Percentiles rank a stretch among this genome's conserved stretches.
Evolutionary conservation across 2,797 vertebrate genomes (phyloP).

Genomic region (Cheirogaleus major): DNA sequence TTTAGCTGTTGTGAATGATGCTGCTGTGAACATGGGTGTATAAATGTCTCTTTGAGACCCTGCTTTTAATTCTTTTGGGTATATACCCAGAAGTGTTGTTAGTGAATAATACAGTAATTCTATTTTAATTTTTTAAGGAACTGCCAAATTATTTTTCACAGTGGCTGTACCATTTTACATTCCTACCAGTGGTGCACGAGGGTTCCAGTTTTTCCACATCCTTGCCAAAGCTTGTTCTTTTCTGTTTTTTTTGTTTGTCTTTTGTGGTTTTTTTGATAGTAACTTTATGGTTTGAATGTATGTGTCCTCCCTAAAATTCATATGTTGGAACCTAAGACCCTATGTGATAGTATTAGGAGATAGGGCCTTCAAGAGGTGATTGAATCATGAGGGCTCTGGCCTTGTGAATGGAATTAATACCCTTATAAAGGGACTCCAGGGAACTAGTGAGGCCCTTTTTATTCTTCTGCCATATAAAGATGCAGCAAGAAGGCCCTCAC

Average conservation of each 20-base stretch:
- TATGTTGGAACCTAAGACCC: neutral
- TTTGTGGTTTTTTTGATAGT: neutral
- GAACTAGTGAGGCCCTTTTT: neutral
- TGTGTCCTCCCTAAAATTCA: neutral
- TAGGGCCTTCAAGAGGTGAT: neutral
- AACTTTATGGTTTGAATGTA: neutral
- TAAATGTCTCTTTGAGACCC: neutral
- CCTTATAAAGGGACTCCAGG: neutral
- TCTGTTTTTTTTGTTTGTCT: neutral
- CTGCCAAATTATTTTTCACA: neutral
- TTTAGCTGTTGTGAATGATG: neutral
- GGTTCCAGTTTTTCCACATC: neutral
- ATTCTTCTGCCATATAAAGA: neutral
- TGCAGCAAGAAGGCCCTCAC: neutral
- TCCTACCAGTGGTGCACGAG: neutral
- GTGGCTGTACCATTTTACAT: neutral
- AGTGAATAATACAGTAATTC: neutral
- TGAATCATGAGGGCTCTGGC: neutral
- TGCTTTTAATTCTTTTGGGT: neutral
- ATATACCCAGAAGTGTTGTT: neutral
- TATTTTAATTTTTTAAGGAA: neutral
- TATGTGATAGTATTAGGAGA: neutral
- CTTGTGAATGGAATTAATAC: neutral
- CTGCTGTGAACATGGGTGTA: neutral
- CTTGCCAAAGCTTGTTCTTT: neutral